Base-by-base conservation (phyloP, 2,888 invertebrate genomes). In the Glomeris marginata region DNA sequence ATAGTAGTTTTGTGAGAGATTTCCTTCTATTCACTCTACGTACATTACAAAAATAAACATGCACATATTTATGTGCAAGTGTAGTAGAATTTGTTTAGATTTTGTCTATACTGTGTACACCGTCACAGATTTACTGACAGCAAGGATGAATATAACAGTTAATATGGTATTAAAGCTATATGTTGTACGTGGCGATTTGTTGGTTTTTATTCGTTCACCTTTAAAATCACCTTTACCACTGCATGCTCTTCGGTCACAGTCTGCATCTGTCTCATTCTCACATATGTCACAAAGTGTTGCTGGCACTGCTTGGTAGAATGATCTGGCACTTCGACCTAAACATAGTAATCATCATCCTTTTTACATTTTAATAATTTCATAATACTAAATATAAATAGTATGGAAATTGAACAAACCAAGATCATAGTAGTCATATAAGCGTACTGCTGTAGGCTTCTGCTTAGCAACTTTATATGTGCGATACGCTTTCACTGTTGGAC, bases 391-490 rank as follows among this genome's bases (percentile, higher is more conserved):
- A 18, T 42, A 3, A 42, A 42, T 18, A n/a, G n/a, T n/a, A n/a
- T n/a, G n/a, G n/a, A 6, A 42, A 46, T 38, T 16, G 2, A 21
- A 74, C 81, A 76, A 64, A 88, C 90, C 82, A 54, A 82, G 84
- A 65, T 94, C 90, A 61, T 91, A 94, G 60, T 94, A 86, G 65
- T 95, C 94, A 58, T 81, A 82, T 40, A 94, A 76, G 40, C 80
- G 76, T 55, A 91, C 85, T 58, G 84, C 77, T 21, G 84, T 87
- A 8, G 90, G 83, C 53, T 84, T 84, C 60, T 90, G 87, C 47
- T 82, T 76, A 2, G 87, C 85, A 11, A 88, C 84, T 62, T 84
- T 82, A 63, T 85, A 80, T 0, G 82, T 82, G 58, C 85, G 76
- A 59, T 81, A 81, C 6, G 86, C 86, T 6, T 81, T 81, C 38